Evolutionary conservation across 2,113 vertebrate species (phyloP), one percentile per base, ranked within the genome.

Genomic region (Spea multiplicata): DNA sequence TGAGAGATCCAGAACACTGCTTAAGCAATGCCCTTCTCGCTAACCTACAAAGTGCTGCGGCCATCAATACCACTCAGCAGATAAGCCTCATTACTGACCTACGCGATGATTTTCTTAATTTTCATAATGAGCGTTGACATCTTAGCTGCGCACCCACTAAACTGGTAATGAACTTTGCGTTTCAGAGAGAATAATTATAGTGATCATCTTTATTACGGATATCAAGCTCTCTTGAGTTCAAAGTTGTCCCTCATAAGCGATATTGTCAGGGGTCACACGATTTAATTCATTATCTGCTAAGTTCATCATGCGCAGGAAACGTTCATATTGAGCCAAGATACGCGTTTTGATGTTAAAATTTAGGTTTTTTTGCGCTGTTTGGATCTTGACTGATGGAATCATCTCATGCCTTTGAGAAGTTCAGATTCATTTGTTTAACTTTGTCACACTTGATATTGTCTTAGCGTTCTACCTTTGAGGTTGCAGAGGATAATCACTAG

Each of bases 181-280:
- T 61, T 70, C 50, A 5, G 46, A 64, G 61, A 66, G 76, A 79
- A 73, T 79, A 79, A 79, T 79, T 79, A 79, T 79, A 73, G 70
- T 79, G 70, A 79, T 79, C 72, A 78, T 71, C 59, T 78, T 73
- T 79, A 79, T 55, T 73, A 79, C 17, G 71, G 73, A 79, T 79
- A 66, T 70, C 67, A 70, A 55, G 50, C 17, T 77, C 50, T 13
- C 45, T n/a, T n/a, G 52, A 78, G 67, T 50, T 9, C 46, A 50
- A 44, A 52, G 76, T 71, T 64, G 53, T 13, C 73, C 57, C 76
- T 78, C 76, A 14, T 66, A 52, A 79, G 59, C 53, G 6, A 44
- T 30, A 13, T 50, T 6, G 50, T 69, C 59, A 44, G 53, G 55
- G 75, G 75, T 61, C 52, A 47, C 9, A 1, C 4, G 46, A 52